Evolutionary conservation across 2,113 vertebrate species (phyloP).

Genomic region (Oncorhynchus clarkii): DNA sequence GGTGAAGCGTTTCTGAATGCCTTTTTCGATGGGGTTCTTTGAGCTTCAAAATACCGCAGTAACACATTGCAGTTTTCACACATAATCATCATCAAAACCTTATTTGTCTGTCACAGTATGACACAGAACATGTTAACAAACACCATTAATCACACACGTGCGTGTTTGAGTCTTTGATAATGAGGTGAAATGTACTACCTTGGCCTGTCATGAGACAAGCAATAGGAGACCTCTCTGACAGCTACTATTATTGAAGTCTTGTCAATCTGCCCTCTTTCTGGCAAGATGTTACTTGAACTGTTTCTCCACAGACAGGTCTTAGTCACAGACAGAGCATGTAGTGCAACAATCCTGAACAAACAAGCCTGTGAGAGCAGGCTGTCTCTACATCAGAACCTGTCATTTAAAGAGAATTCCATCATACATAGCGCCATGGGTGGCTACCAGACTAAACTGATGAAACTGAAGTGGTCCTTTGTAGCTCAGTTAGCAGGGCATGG

Average conservation of each 20-base stretch:
- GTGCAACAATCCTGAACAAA: too few relatives aligned
- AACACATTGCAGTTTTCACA: not conserved
- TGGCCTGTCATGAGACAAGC: constrained; percentile 55
- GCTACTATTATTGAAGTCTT: constrained; percentile 57
- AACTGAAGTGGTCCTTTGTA: too few relatives aligned
- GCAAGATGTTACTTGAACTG: constrained; percentile 75
- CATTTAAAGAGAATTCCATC: constrained; percentile 25
- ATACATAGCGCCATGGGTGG: constrained; percentile 63
- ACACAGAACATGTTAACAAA: constrained; percentile 42
- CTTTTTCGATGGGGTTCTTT: too few relatives aligned
- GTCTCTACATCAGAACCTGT: constrained; percentile 47
- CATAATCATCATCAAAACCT: not conserved
- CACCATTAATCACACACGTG: constrained; percentile 50
- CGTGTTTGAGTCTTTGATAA: constrained; percentile 49
- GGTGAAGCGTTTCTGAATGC: too few relatives aligned
- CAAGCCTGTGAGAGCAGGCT: constrained; percentile 19
- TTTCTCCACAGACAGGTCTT: constrained; percentile 39
- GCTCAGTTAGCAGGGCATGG: too few relatives aligned
- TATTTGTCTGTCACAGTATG: constrained; percentile 14
- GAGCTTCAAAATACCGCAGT: not conserved
- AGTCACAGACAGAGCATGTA: constrained; percentile 15
- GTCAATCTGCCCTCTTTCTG: constrained; percentile 64
- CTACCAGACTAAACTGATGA: not conserved
- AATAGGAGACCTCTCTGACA: constrained; percentile 64
- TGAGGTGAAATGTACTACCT: constrained; percentile 61